phyloP scores from a whole-genome alignment of 2,113 vertebrate species.

The Oryzias melastigma region DNA sequence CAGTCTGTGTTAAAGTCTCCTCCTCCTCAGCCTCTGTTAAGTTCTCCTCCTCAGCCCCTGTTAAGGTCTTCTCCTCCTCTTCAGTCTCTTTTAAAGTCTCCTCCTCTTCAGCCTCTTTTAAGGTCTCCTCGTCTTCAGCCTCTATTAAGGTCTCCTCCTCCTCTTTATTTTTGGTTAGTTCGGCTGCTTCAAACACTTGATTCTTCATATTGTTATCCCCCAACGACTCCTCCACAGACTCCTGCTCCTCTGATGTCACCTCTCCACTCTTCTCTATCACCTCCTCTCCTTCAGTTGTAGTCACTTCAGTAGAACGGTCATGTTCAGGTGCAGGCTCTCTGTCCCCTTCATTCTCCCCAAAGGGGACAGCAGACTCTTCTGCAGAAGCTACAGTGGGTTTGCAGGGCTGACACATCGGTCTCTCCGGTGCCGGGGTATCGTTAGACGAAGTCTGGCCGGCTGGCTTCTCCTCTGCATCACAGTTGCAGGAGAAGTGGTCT shows the following conservation, averaged over 20 bases:
- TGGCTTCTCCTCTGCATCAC: slow-evolving; percentile 65
- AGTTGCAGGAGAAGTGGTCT: slow-evolving; percentile 69
- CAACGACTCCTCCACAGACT: neutral
- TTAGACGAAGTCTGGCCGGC: slow-evolving; percentile 75
- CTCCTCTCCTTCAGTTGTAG: slow-evolving; percentile 33
- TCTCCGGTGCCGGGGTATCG: slow-evolving; percentile 78
- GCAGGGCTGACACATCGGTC: slow-evolving; percentile 72
- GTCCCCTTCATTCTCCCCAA: slow-evolving; percentile 45
- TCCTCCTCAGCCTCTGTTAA: too few relatives aligned
- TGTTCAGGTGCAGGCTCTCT: neutral
- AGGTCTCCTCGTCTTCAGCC: too few relatives aligned
- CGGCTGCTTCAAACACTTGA: slow-evolving; percentile 1
- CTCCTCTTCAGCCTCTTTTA: too few relatives aligned
- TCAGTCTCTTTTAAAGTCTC: too few relatives aligned
- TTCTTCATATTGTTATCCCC: slow-evolving; percentile 11
- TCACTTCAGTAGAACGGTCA: slow-evolving; percentile 12
- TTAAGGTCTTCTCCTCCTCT: neutral
- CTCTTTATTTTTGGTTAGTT: neutral
- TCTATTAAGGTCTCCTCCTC: neutral
- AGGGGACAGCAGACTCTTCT: slow-evolving; percentile 25
- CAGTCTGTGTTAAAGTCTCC: too few relatives aligned
- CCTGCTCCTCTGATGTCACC: slow-evolving; percentile 14
- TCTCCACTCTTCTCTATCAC: slow-evolving; percentile 29
- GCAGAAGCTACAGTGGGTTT: slow-evolving; percentile 13
- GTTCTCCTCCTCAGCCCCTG: too few relatives aligned